Percentiles rank a stretch among this genome's conserved stretches.
Evolutionary conservation across 2,888 invertebrate genomes (phyloP).

Genomic region (Melikaiella ostensackeni): DNA sequence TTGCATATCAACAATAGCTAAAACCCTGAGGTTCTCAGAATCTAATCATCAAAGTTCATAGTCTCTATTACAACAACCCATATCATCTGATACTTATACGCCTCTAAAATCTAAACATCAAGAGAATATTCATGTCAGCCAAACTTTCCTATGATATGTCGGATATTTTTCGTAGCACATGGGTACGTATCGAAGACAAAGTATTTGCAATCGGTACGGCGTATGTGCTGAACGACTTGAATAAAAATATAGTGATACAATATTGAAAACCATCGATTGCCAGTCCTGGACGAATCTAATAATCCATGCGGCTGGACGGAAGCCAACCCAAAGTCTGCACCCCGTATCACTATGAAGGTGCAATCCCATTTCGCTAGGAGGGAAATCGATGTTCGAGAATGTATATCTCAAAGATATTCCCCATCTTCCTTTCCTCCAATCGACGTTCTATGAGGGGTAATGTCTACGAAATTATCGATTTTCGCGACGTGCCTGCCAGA

Average conservation of each 20-base stretch:
- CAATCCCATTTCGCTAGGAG: constrained; percentile 53
- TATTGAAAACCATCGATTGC: constrained; percentile 63
- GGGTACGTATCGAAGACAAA: not conserved
- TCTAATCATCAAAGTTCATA: not conserved
- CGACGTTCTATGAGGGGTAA: constrained; percentile 32
- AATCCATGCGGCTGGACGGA: constrained; percentile 65
- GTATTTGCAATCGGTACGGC: not conserved
- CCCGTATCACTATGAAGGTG: constrained; percentile 49
- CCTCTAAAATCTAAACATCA: not conserved
- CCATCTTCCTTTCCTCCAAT: constrained; percentile 8
- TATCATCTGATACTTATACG: not conserved
- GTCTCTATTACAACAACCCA: no score
- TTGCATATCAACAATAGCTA: no score
- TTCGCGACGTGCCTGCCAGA: constrained; percentile 23
- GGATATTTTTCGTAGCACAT: not conserved
- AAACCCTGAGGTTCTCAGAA: no score
- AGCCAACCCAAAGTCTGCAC: constrained; percentile 67
- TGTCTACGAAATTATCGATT: constrained; percentile 38
- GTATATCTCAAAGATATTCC: constrained; percentile 40
- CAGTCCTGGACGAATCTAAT: constrained; percentile 60
- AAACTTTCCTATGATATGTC: not conserved
- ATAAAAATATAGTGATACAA: constrained; percentile 43
- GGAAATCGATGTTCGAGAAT: constrained; percentile 40
- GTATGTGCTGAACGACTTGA: not conserved
- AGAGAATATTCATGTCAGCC: not conserved